phyloP scores from a whole-genome alignment of 2,797 vertebrate genomes.

The Allobates femoralis region DNA sequence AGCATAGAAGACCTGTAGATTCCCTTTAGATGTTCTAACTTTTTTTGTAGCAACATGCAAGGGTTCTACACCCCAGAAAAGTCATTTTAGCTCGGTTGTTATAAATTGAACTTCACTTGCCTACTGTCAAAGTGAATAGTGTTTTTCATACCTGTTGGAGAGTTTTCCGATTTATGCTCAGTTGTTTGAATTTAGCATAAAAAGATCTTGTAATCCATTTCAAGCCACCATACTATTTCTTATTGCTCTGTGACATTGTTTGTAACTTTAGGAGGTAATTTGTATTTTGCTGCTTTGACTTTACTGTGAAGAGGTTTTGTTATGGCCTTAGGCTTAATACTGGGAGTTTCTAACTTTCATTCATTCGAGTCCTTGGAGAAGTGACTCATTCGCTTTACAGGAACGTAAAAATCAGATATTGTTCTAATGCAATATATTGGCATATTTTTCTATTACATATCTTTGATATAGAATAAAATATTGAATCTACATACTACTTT shows the following conservation, averaged over 20 bases:
- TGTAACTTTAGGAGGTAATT: conserved; percentile 40
- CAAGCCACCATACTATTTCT: not conserved
- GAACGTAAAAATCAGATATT: conserved; percentile 19
- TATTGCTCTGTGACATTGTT: conserved; percentile 23
- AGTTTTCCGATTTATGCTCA: not conserved
- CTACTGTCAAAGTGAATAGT: not conserved
- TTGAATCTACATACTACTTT: not conserved
- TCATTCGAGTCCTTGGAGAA: conserved; percentile 39
- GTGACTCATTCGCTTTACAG: conserved; percentile 38
- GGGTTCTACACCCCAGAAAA: not conserved
- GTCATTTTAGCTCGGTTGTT: not conserved
- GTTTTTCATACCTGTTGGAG: conserved; percentile 1
- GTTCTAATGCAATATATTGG: conserved; percentile 8
- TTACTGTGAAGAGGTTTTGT: conserved; percentile 47
- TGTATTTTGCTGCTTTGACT: conserved; percentile 49
- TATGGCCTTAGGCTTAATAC: conserved; percentile 51
- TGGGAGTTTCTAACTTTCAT: conserved; percentile 42
- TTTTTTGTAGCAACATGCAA: not conserved
- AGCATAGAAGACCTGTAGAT: not conserved
- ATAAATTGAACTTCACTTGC: not conserved
- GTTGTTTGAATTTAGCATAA: conserved; percentile 34
- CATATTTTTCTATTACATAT: not conserved
- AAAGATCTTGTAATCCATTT: conserved; percentile 4
- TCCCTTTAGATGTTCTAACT: not conserved
- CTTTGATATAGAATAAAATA: conserved; percentile 5